phyloP scores from a whole-genome alignment of 2,113 vertebrate species.

The Xiphias gladius region DNA sequence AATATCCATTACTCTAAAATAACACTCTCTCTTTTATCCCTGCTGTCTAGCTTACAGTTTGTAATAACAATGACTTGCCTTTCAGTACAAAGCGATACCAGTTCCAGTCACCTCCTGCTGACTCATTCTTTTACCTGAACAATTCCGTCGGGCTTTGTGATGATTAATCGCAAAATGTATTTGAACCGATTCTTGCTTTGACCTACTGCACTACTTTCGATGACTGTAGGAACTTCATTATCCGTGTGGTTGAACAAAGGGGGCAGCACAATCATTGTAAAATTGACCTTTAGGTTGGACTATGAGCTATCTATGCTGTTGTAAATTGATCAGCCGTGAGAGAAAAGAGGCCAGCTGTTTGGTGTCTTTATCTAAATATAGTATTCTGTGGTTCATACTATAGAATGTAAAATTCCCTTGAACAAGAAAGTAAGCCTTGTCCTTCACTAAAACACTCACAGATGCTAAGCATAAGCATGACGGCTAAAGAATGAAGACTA shows the following conservation, averaged over 20 bases:
- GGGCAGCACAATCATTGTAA: conserved; percentile 17
- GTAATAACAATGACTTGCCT: background rate
- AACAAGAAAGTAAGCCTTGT: background rate
- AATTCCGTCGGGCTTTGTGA: background rate
- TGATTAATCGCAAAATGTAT: conserved; percentile 8
- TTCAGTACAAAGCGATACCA: background rate
- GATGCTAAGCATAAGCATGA: background rate
- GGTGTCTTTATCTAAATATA: background rate
- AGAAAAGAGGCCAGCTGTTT: background rate
- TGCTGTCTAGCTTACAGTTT: background rate
- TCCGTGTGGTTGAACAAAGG: conserved; percentile 27
- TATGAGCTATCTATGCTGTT: background rate
- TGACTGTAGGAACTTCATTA: background rate
- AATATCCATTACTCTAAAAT: conserved; percentile 35
- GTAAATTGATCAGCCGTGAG: conserved; percentile 19
- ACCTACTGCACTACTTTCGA: conserved; percentile 40
- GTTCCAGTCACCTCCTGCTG: background rate
- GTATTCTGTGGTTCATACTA: background rate
- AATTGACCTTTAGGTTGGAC: conserved; percentile 11
- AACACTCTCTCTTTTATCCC: background rate
- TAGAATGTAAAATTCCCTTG: background rate
- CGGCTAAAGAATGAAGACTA: background rate
- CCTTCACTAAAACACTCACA: background rate
- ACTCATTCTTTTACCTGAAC: conserved; percentile 15
- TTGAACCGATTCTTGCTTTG: conserved; percentile 26